Conservation (phyloP, 2,113 vertebrate genomes). For the Pygoscelis antarcticus region DNA sequence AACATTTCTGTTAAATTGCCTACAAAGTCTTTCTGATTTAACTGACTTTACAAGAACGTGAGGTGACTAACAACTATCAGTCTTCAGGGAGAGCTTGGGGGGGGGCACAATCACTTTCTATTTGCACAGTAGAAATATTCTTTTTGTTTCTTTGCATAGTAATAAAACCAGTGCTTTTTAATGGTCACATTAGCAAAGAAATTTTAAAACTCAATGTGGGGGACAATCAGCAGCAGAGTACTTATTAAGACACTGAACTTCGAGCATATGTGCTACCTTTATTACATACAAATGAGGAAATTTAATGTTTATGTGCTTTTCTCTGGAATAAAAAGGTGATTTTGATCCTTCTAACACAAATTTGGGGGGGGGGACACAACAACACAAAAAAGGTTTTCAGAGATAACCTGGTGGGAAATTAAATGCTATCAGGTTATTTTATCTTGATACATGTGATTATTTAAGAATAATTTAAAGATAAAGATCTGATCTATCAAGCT, state of each 20-base stretch:
- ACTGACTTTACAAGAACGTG: not conserved
- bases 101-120: not conserved
- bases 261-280: not conserved
- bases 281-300: not conserved
- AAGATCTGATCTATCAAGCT: not conserved
- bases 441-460: not conserved
- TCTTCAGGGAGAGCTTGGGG: not conserved
- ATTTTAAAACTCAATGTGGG: not conserved
- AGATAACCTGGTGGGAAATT: not conserved
- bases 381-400: not conserved
- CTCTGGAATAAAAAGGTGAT: not conserved
- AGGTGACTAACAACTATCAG: not conserved
- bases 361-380: too few species aligned
- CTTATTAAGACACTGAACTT: not conserved
- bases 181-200: not conserved
- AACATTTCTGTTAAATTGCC: not conserved
- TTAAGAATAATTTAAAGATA: conserved; percentile 24
- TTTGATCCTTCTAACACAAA: not conserved
- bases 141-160: not conserved
- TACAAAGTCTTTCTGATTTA: not conserved
- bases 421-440: not conserved
- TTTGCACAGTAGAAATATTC: not conserved
- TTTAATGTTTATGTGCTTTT: not conserved
- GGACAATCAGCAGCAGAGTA: not conserved
- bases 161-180: not conserved